Conservation (phyloP, 2,113 vertebrate species). For the Eulemur rufifrons region DNA sequence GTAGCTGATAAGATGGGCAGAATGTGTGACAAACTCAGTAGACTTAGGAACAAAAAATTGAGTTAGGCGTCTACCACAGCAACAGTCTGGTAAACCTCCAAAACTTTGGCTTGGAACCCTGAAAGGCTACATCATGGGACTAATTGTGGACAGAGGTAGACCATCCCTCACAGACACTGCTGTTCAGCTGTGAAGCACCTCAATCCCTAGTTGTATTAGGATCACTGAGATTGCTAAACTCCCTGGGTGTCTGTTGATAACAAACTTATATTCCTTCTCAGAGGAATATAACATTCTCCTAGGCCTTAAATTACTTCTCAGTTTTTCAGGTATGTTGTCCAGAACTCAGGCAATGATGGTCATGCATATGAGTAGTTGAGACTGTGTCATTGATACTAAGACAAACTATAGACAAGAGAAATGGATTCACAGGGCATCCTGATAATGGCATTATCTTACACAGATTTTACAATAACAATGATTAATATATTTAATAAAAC, state of each 20-base stretch:
- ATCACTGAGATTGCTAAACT: background rate
- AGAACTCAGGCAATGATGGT: background rate
- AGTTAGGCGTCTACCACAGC: background rate
- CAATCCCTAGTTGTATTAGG: background rate
- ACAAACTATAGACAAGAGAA: background rate
- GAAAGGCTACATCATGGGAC: background rate
- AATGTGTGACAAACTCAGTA: background rate
- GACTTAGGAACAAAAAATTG: background rate
- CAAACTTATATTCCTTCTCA: background rate
- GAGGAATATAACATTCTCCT: background rate
- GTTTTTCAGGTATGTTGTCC: background rate
- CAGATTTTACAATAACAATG: background rate
- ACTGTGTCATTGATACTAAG: background rate
- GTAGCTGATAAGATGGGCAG: background rate
- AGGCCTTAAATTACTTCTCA: background rate
- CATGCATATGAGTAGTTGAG: background rate
- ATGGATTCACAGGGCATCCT: background rate
- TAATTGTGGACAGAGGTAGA: background rate
- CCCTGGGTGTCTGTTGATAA: background rate
- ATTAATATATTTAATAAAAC: background rate
- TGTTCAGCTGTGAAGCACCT: background rate
- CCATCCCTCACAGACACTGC: background rate
- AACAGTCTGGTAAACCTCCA: background rate
- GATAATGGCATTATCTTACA: background rate
- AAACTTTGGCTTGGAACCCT: background rate